These are phyloP conservation scores for Tapera naevia DNA, from an alignment of 2,797 vertebrate genomes.

Conservation along the genomic window DNA sequence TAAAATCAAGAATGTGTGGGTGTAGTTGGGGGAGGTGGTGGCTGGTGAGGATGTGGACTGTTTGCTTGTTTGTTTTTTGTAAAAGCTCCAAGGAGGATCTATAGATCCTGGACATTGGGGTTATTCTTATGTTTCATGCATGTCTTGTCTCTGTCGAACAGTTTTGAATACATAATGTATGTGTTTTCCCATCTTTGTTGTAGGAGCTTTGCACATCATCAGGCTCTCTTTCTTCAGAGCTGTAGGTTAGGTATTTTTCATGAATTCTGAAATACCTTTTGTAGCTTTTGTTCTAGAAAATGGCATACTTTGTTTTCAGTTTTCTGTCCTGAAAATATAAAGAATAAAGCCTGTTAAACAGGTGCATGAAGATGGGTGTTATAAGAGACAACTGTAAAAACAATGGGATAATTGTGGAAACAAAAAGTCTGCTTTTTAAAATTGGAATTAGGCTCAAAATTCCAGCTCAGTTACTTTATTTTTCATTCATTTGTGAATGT, in stretches of 20 bases:
- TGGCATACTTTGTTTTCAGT: background rate
- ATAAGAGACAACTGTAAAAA: background rate
- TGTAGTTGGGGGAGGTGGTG: background rate
- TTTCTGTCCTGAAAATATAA: background rate
- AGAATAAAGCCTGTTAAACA: background rate
- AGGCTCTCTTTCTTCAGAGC: background rate
- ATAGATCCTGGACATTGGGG: background rate
- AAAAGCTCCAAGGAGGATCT: background rate
- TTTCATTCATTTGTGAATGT: background rate
- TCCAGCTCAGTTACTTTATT: background rate
- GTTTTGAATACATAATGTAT: background rate
- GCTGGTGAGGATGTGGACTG: fast-evolving
- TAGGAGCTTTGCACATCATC: background rate
- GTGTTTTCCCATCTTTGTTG: background rate
- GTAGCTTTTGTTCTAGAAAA: background rate
- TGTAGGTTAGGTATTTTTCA: background rate
- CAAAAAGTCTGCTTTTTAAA: background rate
- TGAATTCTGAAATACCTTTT: background rate
- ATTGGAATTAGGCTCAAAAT: background rate
- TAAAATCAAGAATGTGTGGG: background rate
- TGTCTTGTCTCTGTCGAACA: background rate
- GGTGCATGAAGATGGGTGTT: background rate
- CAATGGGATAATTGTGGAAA: background rate
- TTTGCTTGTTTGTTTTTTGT: background rate
- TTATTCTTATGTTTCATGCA: background rate